phyloP scores from a whole-genome alignment of 2,113 vertebrate species.

The Erinaceus europaeus region DNA sequence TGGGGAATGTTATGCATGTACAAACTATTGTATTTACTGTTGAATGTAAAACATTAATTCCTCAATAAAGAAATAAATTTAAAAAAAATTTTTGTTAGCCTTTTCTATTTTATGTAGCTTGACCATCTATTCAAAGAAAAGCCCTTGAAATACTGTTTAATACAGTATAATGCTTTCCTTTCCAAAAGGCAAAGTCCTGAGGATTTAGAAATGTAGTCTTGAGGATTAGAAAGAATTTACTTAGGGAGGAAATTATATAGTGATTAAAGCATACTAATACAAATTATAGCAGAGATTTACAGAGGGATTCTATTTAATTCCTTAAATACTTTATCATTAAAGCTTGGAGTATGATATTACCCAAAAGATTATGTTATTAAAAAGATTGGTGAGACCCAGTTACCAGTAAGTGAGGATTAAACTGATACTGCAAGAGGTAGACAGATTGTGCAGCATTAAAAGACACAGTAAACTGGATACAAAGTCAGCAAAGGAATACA shows the following conservation, averaged over 20 bases:
- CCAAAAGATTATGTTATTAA: slow-evolving; percentile 65
- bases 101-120: slow-evolving; percentile 25
- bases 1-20: too few relatives aligned
- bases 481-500: background rate
- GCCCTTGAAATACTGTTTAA: slow-evolving; percentile 37
- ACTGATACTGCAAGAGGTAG: slow-evolving; percentile 1
- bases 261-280: slow-evolving; percentile 51
- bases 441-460: background rate
- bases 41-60: too few relatives aligned
- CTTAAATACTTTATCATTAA: slow-evolving; percentile 51
- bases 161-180: slow-evolving; percentile 2
- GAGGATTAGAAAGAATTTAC: slow-evolving; percentile 61
- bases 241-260: slow-evolving; percentile 47
- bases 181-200: slow-evolving; percentile 41
- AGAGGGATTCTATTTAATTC: slow-evolving; percentile 63
- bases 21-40: too few relatives aligned
- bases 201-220: slow-evolving; percentile 61
- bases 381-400: slow-evolving; percentile 45
- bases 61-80: too few relatives aligned
- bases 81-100: background rate
- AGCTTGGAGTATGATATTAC: slow-evolving; percentile 53
- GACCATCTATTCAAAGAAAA: slow-evolving; percentile 19
- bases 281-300: slow-evolving; percentile 59
- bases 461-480: background rate
- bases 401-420: slow-evolving; percentile 35